A percentile compares a stretch with the other conserved stretches of the same genome.
These are phyloP conservation scores for Parazoanthus atlanticus DNA, from an alignment of 92 coral and sea anemone genomes.

Conservation along the genomic window DNA sequence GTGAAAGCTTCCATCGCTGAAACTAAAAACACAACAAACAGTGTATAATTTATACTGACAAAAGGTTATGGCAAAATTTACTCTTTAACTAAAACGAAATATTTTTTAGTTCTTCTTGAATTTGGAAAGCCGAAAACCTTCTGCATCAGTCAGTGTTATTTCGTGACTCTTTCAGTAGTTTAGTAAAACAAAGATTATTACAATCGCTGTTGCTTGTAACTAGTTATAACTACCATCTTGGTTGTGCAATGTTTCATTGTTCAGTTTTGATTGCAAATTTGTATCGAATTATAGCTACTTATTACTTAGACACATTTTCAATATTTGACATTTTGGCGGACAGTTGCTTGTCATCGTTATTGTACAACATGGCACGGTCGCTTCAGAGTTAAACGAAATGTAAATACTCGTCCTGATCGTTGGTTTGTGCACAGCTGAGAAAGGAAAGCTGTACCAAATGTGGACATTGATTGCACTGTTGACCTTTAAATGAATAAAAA, in stretches of 20 bases:
- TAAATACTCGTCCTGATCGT: neutral
- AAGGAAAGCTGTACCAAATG: neutral
- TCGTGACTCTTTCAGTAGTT: too few relatives aligned
- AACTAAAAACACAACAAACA: neutral
- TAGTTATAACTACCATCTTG: too few relatives aligned
- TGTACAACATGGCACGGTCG: neutral
- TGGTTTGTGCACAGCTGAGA: neutral
- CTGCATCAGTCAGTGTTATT: too few relatives aligned
- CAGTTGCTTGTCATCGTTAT: neutral
- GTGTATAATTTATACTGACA: neutral
- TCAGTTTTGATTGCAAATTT: neutral
- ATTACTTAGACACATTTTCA: neutral
- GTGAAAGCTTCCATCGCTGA: slow-evolving; percentile 1
- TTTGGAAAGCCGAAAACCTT: too few relatives aligned
- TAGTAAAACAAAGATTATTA: too few relatives aligned
- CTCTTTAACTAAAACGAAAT: too few relatives aligned
- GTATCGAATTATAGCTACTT: neutral
- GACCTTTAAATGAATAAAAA: neutral
- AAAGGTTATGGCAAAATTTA: too few relatives aligned
- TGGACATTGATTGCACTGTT: neutral
- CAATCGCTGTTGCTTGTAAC: too few relatives aligned
- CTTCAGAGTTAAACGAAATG: neutral
- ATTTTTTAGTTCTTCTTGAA: too few relatives aligned
- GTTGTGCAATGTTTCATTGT: neutral
- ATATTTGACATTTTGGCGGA: neutral